phyloP scores from a whole-genome alignment of 2,797 vertebrate species.

The Paratrypauchen microcephalus region DNA sequence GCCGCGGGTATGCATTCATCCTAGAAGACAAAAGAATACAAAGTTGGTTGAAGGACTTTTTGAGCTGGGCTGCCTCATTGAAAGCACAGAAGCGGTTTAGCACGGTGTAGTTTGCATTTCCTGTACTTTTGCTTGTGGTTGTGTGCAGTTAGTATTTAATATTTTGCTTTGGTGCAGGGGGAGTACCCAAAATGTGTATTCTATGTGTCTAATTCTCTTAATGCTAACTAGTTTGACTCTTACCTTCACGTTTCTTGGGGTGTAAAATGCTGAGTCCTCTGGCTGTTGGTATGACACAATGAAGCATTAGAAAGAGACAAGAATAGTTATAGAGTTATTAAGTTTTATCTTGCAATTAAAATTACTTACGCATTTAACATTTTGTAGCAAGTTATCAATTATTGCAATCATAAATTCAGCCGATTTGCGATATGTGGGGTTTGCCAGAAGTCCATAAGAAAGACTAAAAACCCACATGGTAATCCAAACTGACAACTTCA shows the following conservation, averaged over 20 bases:
- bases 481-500: slow-evolving; percentile 47
- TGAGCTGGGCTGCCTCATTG: not conserved
- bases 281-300: slow-evolving; percentile 28
- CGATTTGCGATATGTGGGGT: too few relatives aligned
- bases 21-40: slow-evolving; percentile 33
- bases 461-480: slow-evolving; percentile 40
- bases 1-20: not conserved
- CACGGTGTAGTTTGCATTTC: slow-evolving; percentile 53
- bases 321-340: not conserved
- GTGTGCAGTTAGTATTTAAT: slow-evolving; percentile 33
- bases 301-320: slow-evolving; percentile 1
- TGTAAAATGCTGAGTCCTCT: not conserved
- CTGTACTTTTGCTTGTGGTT: slow-evolving; percentile 69
- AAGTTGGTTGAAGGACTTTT: slow-evolving; percentile 20
- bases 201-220: not conserved
- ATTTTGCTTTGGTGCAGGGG: slow-evolving; percentile 32
- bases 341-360: not conserved
- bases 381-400: too few relatives aligned
- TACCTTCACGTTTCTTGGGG: slow-evolving; percentile 44
- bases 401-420: too few relatives aligned
- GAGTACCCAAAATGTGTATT: slow-evolving; percentile 25
- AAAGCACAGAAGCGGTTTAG: slow-evolving; percentile 5
- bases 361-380: slow-evolving; percentile 48
- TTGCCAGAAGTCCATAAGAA: slow-evolving; percentile 19
- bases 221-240: not conserved